phyloP scores from a whole-genome alignment of 2,888 invertebrate genomes.

The Amaurobius ferox region DNA sequence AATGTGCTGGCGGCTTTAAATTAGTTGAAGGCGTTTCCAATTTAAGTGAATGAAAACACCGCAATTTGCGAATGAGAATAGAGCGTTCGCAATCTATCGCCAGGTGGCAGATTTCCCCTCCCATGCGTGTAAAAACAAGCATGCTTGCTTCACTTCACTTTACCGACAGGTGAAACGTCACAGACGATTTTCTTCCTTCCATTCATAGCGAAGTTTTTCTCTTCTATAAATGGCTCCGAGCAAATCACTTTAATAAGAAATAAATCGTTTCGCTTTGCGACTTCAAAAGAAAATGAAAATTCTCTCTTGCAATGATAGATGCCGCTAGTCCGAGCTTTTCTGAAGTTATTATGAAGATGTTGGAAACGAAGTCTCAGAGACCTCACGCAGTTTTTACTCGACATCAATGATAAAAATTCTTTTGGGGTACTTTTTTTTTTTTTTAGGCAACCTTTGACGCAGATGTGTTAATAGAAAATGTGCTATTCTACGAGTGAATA shows the following conservation, averaged over 20 bases:
- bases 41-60: conserved; percentile 16
- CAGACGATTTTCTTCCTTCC: background rate
- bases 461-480: conserved; percentile 14
- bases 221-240: background rate
- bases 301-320: conserved; percentile 8
- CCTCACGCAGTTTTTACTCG: conserved; percentile 18
- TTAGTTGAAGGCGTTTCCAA: conserved; percentile 18
- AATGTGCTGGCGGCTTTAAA: conserved; percentile 15
- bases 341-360: conserved; percentile 10
- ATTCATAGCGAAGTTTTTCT: background rate
- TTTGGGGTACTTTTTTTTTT: background rate
- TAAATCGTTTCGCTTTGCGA: conserved; percentile 33
- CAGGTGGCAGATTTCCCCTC: conserved; percentile 18
- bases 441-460: background rate
- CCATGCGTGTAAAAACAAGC: conserved; percentile 19
- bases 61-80: conserved; percentile 1
- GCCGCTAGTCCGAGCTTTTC: background rate
- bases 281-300: conserved; percentile 28
- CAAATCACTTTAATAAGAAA: conserved; percentile 23
- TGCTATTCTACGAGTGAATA: background rate
- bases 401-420: background rate
- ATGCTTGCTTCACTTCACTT: conserved; percentile 17
- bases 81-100: background rate
- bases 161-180: conserved; percentile 8
- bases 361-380: background rate